Base-by-base conservation (phyloP, 2,113 vertebrate species). In the Plecturocebus donacophilus region DNA sequence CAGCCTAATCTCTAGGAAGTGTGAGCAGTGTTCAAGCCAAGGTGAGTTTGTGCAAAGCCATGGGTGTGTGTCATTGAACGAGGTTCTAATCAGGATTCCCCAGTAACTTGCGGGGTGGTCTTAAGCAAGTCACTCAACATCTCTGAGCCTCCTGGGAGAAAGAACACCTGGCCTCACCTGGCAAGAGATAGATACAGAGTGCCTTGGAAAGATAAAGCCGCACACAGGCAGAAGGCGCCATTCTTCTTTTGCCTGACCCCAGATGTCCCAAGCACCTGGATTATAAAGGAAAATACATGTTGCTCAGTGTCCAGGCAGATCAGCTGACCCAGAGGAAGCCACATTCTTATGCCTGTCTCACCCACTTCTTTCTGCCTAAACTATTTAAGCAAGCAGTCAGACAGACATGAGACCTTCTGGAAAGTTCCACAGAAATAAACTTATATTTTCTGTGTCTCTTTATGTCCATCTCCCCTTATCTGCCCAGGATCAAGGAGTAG, bases 291-390 rank as follows among this genome's bases (percentile, higher is more conserved):
- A 45, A 49, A 38, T n/a, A 1, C 4, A 20, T 23, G 20, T 19
- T 5, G 4, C 25, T 45, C 75, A 3, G 16, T 35, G 47, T 86
- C 91, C 23, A 32, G 35, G 23, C 27, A 86, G 42, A 82, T 35
- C 42, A 3, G 5, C 54, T 12, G 25, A n/a, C 56, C 56, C 45
- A 30, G 32, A 64, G 68, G 61, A 89, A 94, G 32, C 61, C 32
- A 17, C 16, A 0, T 23, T 81, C 23, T 40, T 16, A 40, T 3
- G 11, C 86, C 58, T 68, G 42, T 76, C n/a, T 87, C 32, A 47
- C 38, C 66, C 70, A 19, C 91, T 96, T 96, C 77, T 92, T 91
- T 88, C 94, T 91, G 54, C 54, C 16, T 30, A 32, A 25, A 66
- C 94, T 88, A 38, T 75, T 80, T 85, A 82, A 79, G 54, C 52